Evolutionary conservation across 2,113 vertebrate species (phyloP).

Genomic region (Tupaia tana): DNA sequence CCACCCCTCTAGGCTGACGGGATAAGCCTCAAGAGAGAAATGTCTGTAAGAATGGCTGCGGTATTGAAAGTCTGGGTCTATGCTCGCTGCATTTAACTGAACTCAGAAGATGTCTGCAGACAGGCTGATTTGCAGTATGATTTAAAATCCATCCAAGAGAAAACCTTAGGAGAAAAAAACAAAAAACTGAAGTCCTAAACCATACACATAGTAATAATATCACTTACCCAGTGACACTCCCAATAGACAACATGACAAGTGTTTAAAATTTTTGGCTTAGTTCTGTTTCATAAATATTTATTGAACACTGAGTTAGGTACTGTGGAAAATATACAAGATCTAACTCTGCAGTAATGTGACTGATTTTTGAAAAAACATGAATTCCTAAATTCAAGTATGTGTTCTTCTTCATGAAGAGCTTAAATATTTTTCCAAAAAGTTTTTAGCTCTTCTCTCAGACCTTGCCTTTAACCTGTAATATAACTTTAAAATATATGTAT

Average conservation of each 20-base stretch:
- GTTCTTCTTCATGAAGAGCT: not conserved
- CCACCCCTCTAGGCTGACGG: no score
- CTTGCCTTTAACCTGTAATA: not conserved
- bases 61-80: not conserved
- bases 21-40: not conserved
- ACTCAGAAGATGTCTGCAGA: not conserved
- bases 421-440: conserved; percentile 10
- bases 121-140: not conserved
- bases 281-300: conserved; percentile 30
- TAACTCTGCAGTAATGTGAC: not conserved
- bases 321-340: not conserved
- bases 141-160: not conserved
- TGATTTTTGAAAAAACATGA: not conserved
- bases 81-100: not conserved
- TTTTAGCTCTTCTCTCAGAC: not conserved
- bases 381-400: not conserved
- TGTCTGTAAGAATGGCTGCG: no score
- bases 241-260: not conserved
- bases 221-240: not conserved
- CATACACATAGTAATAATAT: not conserved
- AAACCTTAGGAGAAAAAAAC: not conserved
- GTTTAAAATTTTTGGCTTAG: not conserved
- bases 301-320: not conserved
- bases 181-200: not conserved
- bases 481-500: not conserved